phyloP scores from a whole-genome alignment of 2,888 invertebrate genomes.

The Drosophila leonis region DNA sequence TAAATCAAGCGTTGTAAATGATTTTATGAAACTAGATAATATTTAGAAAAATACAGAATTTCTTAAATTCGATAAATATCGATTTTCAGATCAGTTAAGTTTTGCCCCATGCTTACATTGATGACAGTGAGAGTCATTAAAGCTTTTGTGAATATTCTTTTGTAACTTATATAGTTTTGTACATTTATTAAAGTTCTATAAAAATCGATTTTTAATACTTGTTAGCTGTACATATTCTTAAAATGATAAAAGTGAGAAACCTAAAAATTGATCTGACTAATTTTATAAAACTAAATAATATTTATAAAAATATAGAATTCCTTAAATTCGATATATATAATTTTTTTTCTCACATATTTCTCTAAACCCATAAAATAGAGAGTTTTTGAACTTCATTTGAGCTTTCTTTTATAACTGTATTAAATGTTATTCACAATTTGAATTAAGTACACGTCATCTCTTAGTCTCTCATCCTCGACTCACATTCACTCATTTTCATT shows the following conservation, averaged over 20 bases:
- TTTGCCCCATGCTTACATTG: no score
- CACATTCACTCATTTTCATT: background rate
- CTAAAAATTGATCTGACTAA: background rate
- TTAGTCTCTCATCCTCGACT: background rate
- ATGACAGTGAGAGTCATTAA: no score
- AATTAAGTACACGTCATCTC: background rate
- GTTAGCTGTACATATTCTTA: no score
- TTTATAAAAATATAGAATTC: background rate
- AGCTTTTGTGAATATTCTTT: no score
- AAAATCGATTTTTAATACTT: no score
- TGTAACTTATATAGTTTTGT: no score
- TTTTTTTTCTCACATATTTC: background rate
- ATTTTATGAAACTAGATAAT: no score
- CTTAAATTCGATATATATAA: background rate
- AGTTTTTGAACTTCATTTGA: background rate
- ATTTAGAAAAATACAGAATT: background rate
- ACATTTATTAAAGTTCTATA: no score
- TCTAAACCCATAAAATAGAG: background rate
- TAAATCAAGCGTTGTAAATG: no score
- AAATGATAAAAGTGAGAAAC: background rate
- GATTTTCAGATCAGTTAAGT: no score
- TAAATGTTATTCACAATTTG: background rate
- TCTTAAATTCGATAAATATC: background rate
- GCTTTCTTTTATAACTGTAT: background rate
- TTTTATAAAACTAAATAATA: background rate